Evolutionary conservation across 2,888 invertebrate species (phyloP).

Genomic region (Troides aeacus): DNA sequence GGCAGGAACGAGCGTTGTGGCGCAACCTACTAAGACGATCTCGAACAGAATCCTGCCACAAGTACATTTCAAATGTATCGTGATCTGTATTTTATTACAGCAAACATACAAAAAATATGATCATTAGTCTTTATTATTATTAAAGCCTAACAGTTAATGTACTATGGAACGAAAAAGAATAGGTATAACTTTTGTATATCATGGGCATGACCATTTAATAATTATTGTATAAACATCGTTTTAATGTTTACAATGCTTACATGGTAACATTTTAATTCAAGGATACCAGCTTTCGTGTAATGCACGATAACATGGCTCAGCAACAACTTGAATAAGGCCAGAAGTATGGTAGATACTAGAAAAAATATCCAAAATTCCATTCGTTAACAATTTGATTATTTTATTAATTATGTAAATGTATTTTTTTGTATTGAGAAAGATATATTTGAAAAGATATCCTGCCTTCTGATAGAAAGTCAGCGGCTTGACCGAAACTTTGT

Average conservation of each 20-base stretch:
- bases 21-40: too few relatives aligned
- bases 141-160: too few relatives aligned
- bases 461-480: too few relatives aligned
- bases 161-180: background rate
- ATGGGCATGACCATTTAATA: background rate
- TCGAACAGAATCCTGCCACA: too few relatives aligned
- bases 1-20: too few relatives aligned
- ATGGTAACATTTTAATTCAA: slow-evolving; percentile 25
- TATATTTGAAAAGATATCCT: too few relatives aligned
- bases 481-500: too few relatives aligned
- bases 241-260: slow-evolving; percentile 29
- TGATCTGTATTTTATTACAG: too few relatives aligned
- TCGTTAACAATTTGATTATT: slow-evolving; percentile 16
- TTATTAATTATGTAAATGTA: background rate
- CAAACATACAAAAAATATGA: too few relatives aligned
- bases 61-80: too few relatives aligned
- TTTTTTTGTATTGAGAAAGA: too few relatives aligned
- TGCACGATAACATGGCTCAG: slow-evolving; percentile 22
- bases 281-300: slow-evolving; percentile 24
- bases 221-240: slow-evolving; percentile 14
- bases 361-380: slow-evolving; percentile 25
- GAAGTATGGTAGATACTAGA: slow-evolving; percentile 25
- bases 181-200: background rate
- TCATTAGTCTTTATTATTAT: too few relatives aligned
- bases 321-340: slow-evolving; percentile 17